Conservation (phyloP, 2,888 invertebrate species). For the Polia nebulosa region DNA sequence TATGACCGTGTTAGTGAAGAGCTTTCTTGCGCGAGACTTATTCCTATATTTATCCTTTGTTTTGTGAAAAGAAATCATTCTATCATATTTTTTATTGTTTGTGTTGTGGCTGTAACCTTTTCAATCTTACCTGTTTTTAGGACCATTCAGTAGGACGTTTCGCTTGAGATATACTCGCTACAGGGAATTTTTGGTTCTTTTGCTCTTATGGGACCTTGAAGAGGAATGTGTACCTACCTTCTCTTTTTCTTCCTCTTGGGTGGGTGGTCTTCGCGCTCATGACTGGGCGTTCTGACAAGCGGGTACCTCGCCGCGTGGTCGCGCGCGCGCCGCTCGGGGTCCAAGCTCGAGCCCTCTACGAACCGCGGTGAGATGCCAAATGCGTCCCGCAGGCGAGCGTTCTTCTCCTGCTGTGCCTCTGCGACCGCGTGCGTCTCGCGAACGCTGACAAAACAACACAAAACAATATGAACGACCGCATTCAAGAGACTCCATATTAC, state of each 20-base stretch:
- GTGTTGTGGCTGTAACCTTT: constrained; percentile 12
- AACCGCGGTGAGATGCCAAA: constrained; percentile 98
- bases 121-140: constrained; percentile 2
- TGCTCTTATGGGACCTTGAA: constrained; percentile 13
- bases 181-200: not conserved
- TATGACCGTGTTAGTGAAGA: not conserved
- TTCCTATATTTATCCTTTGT: too few species aligned
- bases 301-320: constrained; percentile 92
- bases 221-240: constrained; percentile 87
- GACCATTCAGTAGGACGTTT: not conserved
- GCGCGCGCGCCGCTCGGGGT: constrained; percentile 93
- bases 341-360: constrained; percentile 98
- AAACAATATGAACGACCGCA: constrained; percentile 33
- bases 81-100: constrained; percentile 3
- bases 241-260: constrained; percentile 94
- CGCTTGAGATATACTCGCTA: not conserved
- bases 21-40: not conserved
- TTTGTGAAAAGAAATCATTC: too few species aligned
- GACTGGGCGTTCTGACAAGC: constrained; percentile 94
- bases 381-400: constrained; percentile 97
- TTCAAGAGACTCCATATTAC: constrained; percentile 14
- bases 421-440: constrained; percentile 99
- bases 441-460: constrained; percentile 91
- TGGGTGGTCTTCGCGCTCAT: constrained; percentile 88
- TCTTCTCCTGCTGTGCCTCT: constrained; percentile 98